Percentiles rank a stretch among this genome's conserved stretches.
phyloP scores from a whole-genome alignment of 2,113 vertebrate species.

The Pristiophorus japonicus region DNA sequence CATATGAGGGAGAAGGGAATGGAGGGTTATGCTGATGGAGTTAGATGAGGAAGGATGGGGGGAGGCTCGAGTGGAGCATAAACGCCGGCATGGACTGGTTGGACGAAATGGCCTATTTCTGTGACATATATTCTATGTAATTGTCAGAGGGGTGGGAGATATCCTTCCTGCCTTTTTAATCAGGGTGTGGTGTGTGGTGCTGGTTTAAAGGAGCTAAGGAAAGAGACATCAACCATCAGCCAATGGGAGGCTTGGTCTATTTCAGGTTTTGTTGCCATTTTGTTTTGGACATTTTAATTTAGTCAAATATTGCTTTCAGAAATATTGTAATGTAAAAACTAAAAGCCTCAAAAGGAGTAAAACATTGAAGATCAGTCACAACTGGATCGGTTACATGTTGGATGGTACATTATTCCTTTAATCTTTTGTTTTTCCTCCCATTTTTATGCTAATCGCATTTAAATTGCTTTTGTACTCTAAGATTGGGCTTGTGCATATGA shows the following conservation, averaged over 20 bases:
- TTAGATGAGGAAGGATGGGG: neutral
- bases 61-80: neutral
- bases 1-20: neutral
- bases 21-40: neutral
- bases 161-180: neutral
- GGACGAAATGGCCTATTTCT: neutral
- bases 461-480: neutral
- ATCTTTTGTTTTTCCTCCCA: neutral
- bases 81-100: neutral
- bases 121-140: neutral
- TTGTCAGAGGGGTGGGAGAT: neutral
- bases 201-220: neutral
- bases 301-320: neutral
- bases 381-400: neutral
- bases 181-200: neutral
- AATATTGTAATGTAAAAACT: neutral
- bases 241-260: neutral
- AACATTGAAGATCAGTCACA: neutral
- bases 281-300: neutral
- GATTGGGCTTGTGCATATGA: neutral
- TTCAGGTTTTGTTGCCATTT: neutral
- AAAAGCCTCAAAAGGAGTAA: neutral
- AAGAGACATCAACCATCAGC: neutral
- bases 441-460: neutral
- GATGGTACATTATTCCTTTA: neutral